Evolutionary conservation across 2,888 invertebrate genomes (phyloP), one percentile per base, ranked within the genome.

Genomic region (Drosophila paranaensis): DNA sequence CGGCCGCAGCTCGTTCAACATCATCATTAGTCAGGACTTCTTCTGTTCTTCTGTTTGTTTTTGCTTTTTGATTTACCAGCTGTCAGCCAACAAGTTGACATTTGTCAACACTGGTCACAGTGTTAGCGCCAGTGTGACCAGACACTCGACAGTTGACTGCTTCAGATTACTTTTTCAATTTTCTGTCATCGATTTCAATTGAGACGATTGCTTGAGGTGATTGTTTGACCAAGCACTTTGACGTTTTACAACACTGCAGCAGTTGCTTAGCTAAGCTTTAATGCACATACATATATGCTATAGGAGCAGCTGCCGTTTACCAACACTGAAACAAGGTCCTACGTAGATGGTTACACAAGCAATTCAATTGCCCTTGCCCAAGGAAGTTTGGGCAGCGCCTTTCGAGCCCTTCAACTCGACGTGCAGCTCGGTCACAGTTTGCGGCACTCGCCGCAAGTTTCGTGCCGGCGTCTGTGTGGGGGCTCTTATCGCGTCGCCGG

Each of bases 401-500:
- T 79, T 66, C 58, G 20, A n/a, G 45, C 16, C 33, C 42, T 55
- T 55, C 39, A 56, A 25, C 33, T 48, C 42, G n/a, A 35, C 64
- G 67, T 75, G 78, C 87, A 86, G 77, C 82, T 86, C 77, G 63
- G 67, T 42, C 63, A 53, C 64, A 51, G 51, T 45, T 65, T 60
- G 51, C 43, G 37, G 40, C 54, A 54, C 40, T 64, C 42, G 60
- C 58, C 64, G 37, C 54, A 62, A 68, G 60, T 74, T 74, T 60
- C 70, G 60, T 75, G 75, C 39, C 53, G 60, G 58, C 42, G 33
- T 13, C 20, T 55, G 11, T 25, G 40, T 50, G 48, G 43, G 42
- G 48, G 54, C 75, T 84, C 82, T 89, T 89, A 89, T 88, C 87
- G 85, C 80, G 88, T 89, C 80, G 80, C 71, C 82, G 88, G 77